These are phyloP conservation scores for Triplophysa tibetana DNA, from an alignment of 2,113 vertebrate genomes.

Conservation along the genomic window DNA sequence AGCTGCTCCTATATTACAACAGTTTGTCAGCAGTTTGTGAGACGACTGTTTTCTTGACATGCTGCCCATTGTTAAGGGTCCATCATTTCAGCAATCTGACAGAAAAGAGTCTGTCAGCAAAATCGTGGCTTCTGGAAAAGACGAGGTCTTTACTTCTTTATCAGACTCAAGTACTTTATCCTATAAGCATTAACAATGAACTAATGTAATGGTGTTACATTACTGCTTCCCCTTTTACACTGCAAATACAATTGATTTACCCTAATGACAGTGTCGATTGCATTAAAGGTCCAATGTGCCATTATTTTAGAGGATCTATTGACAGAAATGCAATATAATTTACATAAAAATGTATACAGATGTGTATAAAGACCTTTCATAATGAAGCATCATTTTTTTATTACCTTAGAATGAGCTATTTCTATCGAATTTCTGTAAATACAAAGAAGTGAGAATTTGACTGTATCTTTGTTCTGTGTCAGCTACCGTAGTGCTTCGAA, in stretches of 20 bases:
- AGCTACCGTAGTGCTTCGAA: too few relatives aligned
- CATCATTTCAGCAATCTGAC: slow-evolving; percentile 50
- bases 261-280: neutral
- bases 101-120: slow-evolving; percentile 69
- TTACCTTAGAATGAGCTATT: too few relatives aligned
- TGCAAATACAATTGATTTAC: neutral
- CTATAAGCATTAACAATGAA: neutral
- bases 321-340: too few relatives aligned
- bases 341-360: too few relatives aligned
- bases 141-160: slow-evolving; percentile 34
- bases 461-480: too few relatives aligned
- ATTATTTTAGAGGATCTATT: too few relatives aligned
- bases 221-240: neutral
- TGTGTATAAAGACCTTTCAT: too few relatives aligned
- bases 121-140: slow-evolving; percentile 59
- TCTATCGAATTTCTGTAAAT: too few relatives aligned
- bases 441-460: too few relatives aligned
- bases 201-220: neutral
- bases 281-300: neutral
- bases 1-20: slow-evolving; percentile 6
- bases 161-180: neutral
- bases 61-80: slow-evolving; percentile 50
- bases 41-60: slow-evolving; percentile 36
- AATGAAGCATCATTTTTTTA: too few relatives aligned
- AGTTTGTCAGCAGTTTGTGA: slow-evolving; percentile 60